Evolutionary conservation across 2,888 invertebrate species (phyloP).

Genomic region (Agrochola litura): DNA sequence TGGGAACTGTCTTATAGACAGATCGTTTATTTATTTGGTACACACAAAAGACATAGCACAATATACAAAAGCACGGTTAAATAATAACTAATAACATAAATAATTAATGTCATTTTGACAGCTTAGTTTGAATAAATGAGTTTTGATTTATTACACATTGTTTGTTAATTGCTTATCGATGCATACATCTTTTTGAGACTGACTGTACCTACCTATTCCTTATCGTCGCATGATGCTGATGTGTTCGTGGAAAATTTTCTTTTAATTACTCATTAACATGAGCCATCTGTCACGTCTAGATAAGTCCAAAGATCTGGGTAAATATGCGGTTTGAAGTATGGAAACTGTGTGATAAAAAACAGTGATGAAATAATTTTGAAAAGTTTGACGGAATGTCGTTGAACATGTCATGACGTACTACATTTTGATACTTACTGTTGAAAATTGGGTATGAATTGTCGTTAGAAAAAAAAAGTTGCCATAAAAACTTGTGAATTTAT

Average conservation of each 20-base stretch:
- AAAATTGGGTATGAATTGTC: not conserved
- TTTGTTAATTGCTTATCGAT: too few species aligned
- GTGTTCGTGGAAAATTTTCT: constrained; percentile 77
- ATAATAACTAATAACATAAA: too few species aligned
- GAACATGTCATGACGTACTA: not conserved
- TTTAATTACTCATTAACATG: constrained; percentile 67
- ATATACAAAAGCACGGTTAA: too few species aligned
- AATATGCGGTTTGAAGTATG: constrained; percentile 30
- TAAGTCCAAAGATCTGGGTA: constrained; percentile 47
- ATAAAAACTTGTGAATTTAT: too few species aligned
- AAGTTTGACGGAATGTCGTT: not conserved
- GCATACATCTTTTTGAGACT: not conserved
- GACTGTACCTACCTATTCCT: constrained; percentile 13
- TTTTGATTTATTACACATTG: not conserved
- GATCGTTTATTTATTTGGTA: too few species aligned
- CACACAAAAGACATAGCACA: too few species aligned
- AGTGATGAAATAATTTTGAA: constrained; percentile 40
- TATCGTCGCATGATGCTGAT: constrained; percentile 48
- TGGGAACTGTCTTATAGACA: too few species aligned
- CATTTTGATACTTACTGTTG: not conserved
- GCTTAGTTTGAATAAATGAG: too few species aligned
- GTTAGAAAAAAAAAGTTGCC: not conserved
- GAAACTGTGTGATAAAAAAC: constrained; percentile 32
- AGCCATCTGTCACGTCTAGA: constrained; percentile 33
- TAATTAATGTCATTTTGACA: too few species aligned